phyloP scores from a whole-genome alignment of 2,888 invertebrate species.

The Cabera pusaria region DNA sequence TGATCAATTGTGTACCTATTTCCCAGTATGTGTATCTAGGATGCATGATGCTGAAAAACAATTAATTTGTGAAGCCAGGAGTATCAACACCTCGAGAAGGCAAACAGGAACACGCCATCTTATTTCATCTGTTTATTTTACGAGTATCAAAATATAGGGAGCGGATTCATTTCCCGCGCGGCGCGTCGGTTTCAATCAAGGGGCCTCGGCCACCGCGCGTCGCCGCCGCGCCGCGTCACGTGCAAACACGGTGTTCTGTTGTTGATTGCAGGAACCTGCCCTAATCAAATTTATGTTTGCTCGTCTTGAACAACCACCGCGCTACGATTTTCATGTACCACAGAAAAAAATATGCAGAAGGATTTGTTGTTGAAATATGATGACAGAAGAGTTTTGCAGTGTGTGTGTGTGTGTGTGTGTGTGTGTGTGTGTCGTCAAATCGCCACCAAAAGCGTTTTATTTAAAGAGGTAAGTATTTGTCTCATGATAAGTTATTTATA shows the following conservation, averaged over 20 bases:
- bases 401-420: too few species aligned
- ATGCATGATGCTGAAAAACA: too few species aligned
- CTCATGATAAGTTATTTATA: too few species aligned
- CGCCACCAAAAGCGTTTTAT: too few species aligned
- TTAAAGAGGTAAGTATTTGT: too few species aligned
- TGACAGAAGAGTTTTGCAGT: too few species aligned
- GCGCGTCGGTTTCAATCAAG: conserved; percentile 19
- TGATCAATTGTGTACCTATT: too few species aligned
- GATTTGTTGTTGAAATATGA: not conserved
- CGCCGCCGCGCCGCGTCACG: conserved; percentile 36
- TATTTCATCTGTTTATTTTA: conserved; percentile 16
- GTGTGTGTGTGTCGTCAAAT: too few species aligned
- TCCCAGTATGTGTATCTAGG: too few species aligned
- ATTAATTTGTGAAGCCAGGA: too few species aligned
- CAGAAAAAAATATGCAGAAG: conserved; percentile 14
- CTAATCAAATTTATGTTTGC: conserved; percentile 79
- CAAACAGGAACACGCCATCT: conserved; percentile 1
- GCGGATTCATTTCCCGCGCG: conserved; percentile 20
- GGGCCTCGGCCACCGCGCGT: conserved; percentile 9
- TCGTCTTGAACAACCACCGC: conserved; percentile 59
- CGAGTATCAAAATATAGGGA: conserved; percentile 21
- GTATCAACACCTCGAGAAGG: conserved; percentile 7
- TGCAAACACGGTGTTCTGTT: conserved; percentile 47
- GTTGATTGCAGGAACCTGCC: conserved; percentile 76
- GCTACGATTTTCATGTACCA: conserved; percentile 30